Percentiles rank a stretch among this genome's conserved stretches.
Conservation (phyloP, 2,888 invertebrate genomes). For the Hirtodrosophila duncani region DNA sequence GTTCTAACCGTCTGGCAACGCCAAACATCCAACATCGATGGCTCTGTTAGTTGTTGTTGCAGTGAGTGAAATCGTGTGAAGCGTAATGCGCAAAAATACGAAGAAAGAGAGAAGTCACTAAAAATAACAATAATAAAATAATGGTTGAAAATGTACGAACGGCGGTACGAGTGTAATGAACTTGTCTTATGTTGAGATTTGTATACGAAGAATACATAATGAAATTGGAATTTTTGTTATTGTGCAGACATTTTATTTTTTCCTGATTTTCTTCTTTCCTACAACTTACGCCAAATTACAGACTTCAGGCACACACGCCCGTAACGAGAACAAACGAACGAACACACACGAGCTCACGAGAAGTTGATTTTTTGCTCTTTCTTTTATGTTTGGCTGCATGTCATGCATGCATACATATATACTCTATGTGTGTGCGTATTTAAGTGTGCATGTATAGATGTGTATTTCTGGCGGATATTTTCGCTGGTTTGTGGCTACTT, state of each 20-base stretch:
- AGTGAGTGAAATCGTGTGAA: conserved; percentile 52
- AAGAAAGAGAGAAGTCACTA: conserved; percentile 33
- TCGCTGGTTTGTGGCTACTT: neutral
- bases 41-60: conserved; percentile 30
- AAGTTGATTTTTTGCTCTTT: conserved; percentile 45
- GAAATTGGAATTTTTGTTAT: conserved; percentile 19
- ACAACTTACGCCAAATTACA: conserved; percentile 6
- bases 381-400: conserved; percentile 24
- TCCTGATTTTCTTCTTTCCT: conserved; percentile 28
- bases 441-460: conserved; percentile 10
- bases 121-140: conserved; percentile 32
- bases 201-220: conserved; percentile 1
- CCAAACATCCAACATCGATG: conserved; percentile 18
- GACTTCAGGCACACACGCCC: conserved; percentile 15
- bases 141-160: conserved; percentile 29
- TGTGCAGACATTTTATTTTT: conserved; percentile 29
- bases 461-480: conserved; percentile 13
- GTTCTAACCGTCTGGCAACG: conserved; percentile 47
- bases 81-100: conserved; percentile 39
- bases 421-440: neutral
- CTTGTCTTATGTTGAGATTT: conserved; percentile 3
- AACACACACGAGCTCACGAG: conserved; percentile 26
- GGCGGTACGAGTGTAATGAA: conserved; percentile 41
- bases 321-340: conserved; percentile 45
- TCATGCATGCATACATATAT: conserved; percentile 5